These are phyloP conservation scores for Oryzias melastigma DNA, from an alignment of 2,113 vertebrate species.

Conservation along the genomic window DNA sequence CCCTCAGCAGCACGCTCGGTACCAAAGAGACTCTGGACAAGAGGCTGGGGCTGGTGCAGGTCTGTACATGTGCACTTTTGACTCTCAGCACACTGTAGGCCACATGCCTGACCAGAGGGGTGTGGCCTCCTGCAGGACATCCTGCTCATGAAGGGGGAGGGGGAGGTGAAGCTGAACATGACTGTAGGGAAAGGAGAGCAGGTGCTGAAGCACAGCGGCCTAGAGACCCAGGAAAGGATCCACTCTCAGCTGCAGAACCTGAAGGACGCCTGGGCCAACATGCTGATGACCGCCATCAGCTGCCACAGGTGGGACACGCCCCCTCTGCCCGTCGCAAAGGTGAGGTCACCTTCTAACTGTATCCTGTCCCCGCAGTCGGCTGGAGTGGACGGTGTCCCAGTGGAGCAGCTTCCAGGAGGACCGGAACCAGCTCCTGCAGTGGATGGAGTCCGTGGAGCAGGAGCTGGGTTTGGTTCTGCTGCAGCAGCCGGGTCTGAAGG, in stretches of 20 bases:
- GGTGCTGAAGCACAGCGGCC: slow-evolving; percentile 84
- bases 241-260: slow-evolving; percentile 83
- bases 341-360: too few relatives aligned
- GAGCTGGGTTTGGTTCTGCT: slow-evolving; percentile 83
- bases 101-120: background rate
- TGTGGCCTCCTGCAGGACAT: slow-evolving; percentile 80
- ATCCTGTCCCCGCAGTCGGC: slow-evolving; percentile 69
- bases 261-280: slow-evolving; percentile 84
- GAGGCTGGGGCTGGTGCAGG: slow-evolving; percentile 87
- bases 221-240: slow-evolving; percentile 85
- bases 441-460: slow-evolving; percentile 89
- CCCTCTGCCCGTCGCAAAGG: too few relatives aligned
- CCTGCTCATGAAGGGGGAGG: slow-evolving; percentile 92
- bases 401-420: slow-evolving; percentile 89
- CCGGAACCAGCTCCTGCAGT: slow-evolving; percentile 87
- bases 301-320: slow-evolving; percentile 84
- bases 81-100: background rate
- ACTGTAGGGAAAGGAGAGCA: slow-evolving; percentile 95
- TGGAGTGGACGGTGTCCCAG: slow-evolving; percentile 88
- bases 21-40: slow-evolving; percentile 86
- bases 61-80: slow-evolving; percentile 46
- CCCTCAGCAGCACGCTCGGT: slow-evolving; percentile 84
- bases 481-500: slow-evolving; percentile 86
- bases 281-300: slow-evolving; percentile 81
- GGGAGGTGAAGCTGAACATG: slow-evolving; percentile 95